Conservation (phyloP, 35 echinoderm and acorn worm species). For the Heliocidaris tuberculata region DNA sequence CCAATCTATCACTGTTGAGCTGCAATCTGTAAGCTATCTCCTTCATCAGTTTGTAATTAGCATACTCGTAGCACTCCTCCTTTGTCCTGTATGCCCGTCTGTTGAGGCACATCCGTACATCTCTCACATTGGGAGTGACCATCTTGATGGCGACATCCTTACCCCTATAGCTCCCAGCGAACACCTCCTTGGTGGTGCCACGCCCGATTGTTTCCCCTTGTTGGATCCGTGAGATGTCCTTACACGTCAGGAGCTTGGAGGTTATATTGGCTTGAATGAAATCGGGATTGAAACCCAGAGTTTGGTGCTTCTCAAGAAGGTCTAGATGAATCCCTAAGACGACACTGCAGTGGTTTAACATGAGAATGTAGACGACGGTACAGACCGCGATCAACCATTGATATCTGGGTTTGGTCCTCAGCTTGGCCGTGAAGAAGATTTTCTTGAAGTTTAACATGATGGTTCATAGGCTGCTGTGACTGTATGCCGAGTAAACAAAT, state of each 20-base stretch:
- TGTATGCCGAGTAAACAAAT: not conserved
- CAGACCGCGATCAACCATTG: not conserved
- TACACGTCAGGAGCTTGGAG: not conserved
- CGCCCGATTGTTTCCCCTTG: slow-evolving; percentile 51
- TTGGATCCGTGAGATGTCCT: slow-evolving; percentile 10
- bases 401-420: not conserved
- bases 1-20: slow-evolving; percentile 73
- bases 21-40: slow-evolving; percentile 75
- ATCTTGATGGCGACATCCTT: slow-evolving; percentile 75
- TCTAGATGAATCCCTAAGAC: not conserved
- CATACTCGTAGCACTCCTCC: slow-evolving; percentile 75
- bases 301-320: slow-evolving; percentile 1
- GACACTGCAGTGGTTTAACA: slow-evolving; percentile 18
- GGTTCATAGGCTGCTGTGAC: not conserved
- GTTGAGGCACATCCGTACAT: slow-evolving; percentile 70
- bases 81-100: slow-evolving; percentile 39
- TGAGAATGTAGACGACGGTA: not conserved
- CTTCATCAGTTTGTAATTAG: slow-evolving; percentile 94
- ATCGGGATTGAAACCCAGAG: not conserved
- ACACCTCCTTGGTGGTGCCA: slow-evolving; percentile 88
- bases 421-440: not conserved
- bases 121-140: slow-evolving; percentile 78
- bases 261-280: slow-evolving; percentile 3
- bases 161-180: slow-evolving; percentile 50
- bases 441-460: slow-evolving; percentile 10